phyloP scores from a whole-genome alignment of 2,888 invertebrate genomes.

The Pheosia gnoma region DNA sequence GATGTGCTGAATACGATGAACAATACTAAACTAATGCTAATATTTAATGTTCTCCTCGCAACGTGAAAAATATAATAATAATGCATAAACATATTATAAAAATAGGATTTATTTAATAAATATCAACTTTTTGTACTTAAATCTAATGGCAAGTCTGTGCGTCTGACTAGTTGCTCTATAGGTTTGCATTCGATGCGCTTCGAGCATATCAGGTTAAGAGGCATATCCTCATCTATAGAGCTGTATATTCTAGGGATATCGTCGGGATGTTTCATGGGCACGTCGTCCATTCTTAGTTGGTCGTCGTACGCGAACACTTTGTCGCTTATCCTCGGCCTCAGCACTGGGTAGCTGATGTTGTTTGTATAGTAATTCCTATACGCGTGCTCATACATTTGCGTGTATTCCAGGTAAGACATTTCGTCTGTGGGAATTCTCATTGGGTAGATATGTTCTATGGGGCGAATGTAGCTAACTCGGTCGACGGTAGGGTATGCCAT shows the following conservation, averaged over 20 bases:
- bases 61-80: background rate
- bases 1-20: constrained; percentile 67
- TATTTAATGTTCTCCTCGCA: constrained; percentile 39
- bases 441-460: constrained; percentile 62
- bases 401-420: constrained; percentile 74
- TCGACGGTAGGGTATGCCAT: constrained; percentile 55
- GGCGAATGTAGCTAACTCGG: constrained; percentile 59
- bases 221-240: constrained; percentile 61
- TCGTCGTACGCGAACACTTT: constrained; percentile 63
- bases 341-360: constrained; percentile 57
- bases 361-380: constrained; percentile 70
- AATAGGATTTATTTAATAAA: constrained; percentile 39
- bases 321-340: constrained; percentile 59
- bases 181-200: constrained; percentile 66
- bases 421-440: constrained; percentile 67
- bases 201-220: constrained; percentile 72
- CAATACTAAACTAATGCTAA: constrained; percentile 47
- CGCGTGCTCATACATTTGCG: constrained; percentile 75
- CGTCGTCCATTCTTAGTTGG: constrained; percentile 47
- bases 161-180: constrained; percentile 69
- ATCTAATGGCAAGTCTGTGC: constrained; percentile 84
- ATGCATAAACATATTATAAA: constrained; percentile 4
- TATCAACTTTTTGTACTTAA: constrained; percentile 83
- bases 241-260: constrained; percentile 36
- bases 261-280: constrained; percentile 39